phyloP scores from a whole-genome alignment of 2,888 invertebrate genomes.

The Napeogenes inachia region DNA sequence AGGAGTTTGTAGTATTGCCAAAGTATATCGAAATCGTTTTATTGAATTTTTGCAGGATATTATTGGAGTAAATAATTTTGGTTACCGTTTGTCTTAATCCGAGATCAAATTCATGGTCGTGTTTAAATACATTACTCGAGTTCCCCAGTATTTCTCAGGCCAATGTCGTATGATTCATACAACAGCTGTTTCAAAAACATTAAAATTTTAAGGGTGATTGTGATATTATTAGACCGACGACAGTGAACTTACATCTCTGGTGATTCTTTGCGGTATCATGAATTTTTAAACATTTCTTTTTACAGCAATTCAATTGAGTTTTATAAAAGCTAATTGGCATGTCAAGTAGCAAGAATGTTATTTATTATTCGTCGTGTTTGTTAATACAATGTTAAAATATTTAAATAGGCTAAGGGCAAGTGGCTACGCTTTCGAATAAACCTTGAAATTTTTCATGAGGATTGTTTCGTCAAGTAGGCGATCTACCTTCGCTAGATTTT shows the following conservation, averaged over 20 bases:
- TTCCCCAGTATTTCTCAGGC: constrained; percentile 53
- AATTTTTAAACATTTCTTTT: constrained; percentile 11
- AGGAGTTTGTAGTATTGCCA: constrained; percentile 54
- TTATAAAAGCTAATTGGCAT: neutral
- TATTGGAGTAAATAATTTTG: constrained; percentile 29
- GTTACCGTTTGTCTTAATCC: constrained; percentile 44
- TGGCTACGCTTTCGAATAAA: neutral
- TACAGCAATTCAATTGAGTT: neutral
- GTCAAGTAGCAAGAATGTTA: neutral
- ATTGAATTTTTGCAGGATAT: constrained; percentile 44
- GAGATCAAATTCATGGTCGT: constrained; percentile 60
- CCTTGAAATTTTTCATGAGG: constrained; percentile 3
- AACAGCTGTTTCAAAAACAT: constrained; percentile 66
- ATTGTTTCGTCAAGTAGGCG: neutral
- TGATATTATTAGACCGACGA: constrained; percentile 50
- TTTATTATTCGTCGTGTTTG: constrained; percentile 2
- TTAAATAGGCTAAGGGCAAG: constrained; percentile 7
- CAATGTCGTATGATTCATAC: constrained; percentile 71
- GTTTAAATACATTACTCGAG: constrained; percentile 54
- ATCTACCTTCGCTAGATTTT: no score
- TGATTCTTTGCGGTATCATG: constrained; percentile 1
- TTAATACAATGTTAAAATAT: constrained; percentile 8
- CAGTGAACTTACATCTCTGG: constrained; percentile 21
- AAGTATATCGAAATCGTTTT: constrained; percentile 52
- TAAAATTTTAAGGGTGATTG: constrained; percentile 69